A percentile compares a stretch with the other conserved stretches of the same genome.
Evolutionary conservation across 2,113 vertebrate species (phyloP).

Genomic region (Nerophis ophidion): DNA sequence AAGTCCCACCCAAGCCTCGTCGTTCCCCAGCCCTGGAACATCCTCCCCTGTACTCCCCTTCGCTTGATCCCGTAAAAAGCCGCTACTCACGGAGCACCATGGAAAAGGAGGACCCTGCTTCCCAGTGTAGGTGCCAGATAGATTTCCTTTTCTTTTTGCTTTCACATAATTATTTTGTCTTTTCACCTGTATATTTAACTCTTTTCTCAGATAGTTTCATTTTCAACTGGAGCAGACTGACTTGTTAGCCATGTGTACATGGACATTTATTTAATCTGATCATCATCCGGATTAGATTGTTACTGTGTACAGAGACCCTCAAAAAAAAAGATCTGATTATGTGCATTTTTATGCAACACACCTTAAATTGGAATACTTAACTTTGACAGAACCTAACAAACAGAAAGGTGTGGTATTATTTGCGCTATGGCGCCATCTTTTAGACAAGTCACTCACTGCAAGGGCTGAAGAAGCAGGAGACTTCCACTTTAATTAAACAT

Average conservation of each 20-base stretch:
- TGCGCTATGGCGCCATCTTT: too few species aligned
- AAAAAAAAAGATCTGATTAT: too few species aligned
- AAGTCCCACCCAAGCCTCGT: conserved; percentile 43
- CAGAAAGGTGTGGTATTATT: too few species aligned
- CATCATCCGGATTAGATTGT: too few species aligned
- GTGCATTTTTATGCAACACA: too few species aligned
- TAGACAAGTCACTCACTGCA: too few species aligned
- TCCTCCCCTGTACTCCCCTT: conserved; percentile 14
- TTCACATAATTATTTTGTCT: conserved; percentile 10
- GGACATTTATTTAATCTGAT: too few species aligned
- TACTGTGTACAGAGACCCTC: too few species aligned
- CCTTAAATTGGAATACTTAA: too few species aligned
- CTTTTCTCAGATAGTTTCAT: conserved; percentile 22
- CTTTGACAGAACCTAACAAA: too few species aligned
- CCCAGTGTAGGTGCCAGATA: conserved; percentile 52
- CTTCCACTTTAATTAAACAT: too few species aligned
- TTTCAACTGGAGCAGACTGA: conserved; percentile 10
- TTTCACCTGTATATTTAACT: conserved; percentile 5
- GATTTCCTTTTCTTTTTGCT: conserved; percentile 19
- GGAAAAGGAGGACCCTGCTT: conserved; percentile 33
- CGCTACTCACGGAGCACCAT: conserved; percentile 12
- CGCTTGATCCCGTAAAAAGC: conserved; percentile 28
- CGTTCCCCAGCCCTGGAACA: conserved; percentile 20
- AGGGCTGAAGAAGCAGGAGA: too few species aligned
- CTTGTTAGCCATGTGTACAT: conserved; percentile 21